Base-by-base conservation (phyloP, 2,888 invertebrate genomes). In the Chironomus tentans region DNA sequence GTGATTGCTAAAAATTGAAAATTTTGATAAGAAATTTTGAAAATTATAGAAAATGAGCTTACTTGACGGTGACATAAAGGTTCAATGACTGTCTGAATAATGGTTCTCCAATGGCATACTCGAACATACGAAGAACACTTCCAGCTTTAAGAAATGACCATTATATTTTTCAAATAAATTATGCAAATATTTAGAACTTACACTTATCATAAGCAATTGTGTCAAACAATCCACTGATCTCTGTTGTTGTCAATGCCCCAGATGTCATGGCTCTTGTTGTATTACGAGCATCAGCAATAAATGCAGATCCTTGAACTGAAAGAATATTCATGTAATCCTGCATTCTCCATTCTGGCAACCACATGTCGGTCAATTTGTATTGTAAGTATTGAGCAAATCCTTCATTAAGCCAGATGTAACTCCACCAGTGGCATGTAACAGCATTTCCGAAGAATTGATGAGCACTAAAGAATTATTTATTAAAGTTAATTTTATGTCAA, bases 401-500 rank as follows among this genome's bases (percentile, higher is more conserved):
- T 68, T 74, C 74, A 21, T 68, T 68, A 5, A 74, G 28, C 65
- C 73, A 74, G 15, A 74, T 65, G 24, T 68, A 68, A 47, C 38
- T 38, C 74, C 74, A 74, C 74, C 74, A 74, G 0, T 65, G 48
- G 10, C 74, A 74, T 21, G 74, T 74, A 0, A 74, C 74, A 13
- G 22, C 21, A 65, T 74, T 65, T 13, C 74, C 74, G 18, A 74
- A 74, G 48, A 74, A 68, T 22, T 74, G 74, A 74, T 74, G 74
- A 15, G 74, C 74, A 21, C 56, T 56, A 56, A 15, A 56, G 15
- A 13, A 15, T 56, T 15, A 56, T 5, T 62, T 62, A 13, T 62
- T 62, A 2, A 62, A 15, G n/a, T n/a, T n/a, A 56, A 18, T 1
- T 56, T 56, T 7, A n/a, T n/a, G n/a, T 22, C 2, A 18, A 15